These are phyloP conservation scores for Eupeodes latifasciatus DNA, from an alignment of 2,888 invertebrate genomes.

Conservation along the genomic window DNA sequence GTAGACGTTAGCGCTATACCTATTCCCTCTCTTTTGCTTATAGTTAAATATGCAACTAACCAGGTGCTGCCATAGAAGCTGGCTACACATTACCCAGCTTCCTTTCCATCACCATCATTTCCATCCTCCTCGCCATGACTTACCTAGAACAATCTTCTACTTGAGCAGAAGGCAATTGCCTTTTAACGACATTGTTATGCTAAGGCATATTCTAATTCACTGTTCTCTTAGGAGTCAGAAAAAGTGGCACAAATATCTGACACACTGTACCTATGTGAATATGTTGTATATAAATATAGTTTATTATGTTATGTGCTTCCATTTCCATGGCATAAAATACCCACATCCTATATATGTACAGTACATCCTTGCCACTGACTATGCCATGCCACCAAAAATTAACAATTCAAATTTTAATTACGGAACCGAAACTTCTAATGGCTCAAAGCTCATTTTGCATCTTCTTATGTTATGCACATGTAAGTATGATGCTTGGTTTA, in stretches of 20 bases:
- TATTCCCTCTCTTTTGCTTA: not conserved
- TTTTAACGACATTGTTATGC: conserved; percentile 64
- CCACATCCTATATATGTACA: too few species aligned
- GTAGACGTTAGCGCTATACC: not conserved
- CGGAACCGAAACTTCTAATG: conserved; percentile 50
- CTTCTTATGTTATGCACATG: not conserved
- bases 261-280: not conserved
- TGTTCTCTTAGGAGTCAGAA: conserved; percentile 34
- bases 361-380: not conserved
- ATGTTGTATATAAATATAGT: not conserved
- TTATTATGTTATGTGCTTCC: conserved; percentile 10
- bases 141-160: conserved; percentile 29
- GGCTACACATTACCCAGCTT: not conserved
- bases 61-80: conserved; percentile 17
- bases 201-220: conserved; percentile 55
- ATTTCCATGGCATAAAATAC: conserved; percentile 26
- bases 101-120: not conserved
- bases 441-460: conserved; percentile 18
- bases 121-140: not conserved
- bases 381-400: conserved; percentile 35
- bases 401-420: conserved; percentile 75
- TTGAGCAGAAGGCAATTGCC: conserved; percentile 64
- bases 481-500: not conserved
- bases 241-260: conserved; percentile 28
- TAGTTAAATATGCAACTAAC: conserved; percentile 37